Base-by-base conservation (phyloP, 1,140 invertebrate species). In the Philotrypesis tridentata region DNA sequence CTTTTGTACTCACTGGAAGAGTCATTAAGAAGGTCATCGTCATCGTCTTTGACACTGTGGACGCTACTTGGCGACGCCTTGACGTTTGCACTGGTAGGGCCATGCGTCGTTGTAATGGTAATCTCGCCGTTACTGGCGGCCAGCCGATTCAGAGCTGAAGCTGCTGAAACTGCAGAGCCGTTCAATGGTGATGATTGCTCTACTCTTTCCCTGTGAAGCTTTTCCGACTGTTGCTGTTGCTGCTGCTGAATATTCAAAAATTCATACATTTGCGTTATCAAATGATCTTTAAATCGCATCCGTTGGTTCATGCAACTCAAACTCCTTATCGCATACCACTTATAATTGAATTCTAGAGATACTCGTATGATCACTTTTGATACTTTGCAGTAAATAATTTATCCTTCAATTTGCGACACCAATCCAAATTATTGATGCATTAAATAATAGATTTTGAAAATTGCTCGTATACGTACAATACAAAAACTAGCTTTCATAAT, bases 91-190 rank as follows among this genome's bases (percentile, higher is more conserved):
- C 87, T 48, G 70, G 75, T 84, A 68, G 93, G 93, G 61, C 94
- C 93, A 82, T 94, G 92, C 55, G 95, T 95, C 68, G 96, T 96
- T 72, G 95, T 96, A 86, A 97, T 96, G 43, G 95, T 96, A 65
- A 96, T 93, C 91, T 96, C 96, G 25, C 95, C 95, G 86, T 96
- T 96, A 78, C 93, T 95, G 65, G 95, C 93, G 70, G 95, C 94
- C 82, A 96, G 92, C 92, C 95, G 94, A 88, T 93, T 94, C 61
- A 94, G 92, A 79, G 90, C 90, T 27, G 91, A 90, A 17, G 90
- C 90, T 12, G 91, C 90, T 78, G 90, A 92, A 37, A 90, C 91
- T 55, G 89, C 88, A n/a, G 90, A 90, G 75, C 91, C 91, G 85
- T 90, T 92, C 86, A 92, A 85, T 67, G 90, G 91, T 75, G 91